A percentile compares a stretch with the other conserved stretches of the same genome.
Conservation (phyloP, 2,888 invertebrate species). For the Orchesella flavescens region DNA sequence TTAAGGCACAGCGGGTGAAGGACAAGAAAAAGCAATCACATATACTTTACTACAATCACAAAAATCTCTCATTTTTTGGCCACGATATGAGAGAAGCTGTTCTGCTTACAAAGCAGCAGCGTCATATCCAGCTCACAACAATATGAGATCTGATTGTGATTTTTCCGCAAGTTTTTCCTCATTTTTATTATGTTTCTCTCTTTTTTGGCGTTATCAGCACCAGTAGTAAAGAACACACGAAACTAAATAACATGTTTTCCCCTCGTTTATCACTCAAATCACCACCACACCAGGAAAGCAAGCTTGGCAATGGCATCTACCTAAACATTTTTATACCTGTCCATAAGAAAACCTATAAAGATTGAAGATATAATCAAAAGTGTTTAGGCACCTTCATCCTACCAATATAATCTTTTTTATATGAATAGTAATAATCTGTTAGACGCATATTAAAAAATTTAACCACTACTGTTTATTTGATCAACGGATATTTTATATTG, state of each 20-base stretch:
- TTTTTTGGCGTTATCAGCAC: constrained; percentile 43
- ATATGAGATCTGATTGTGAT: neutral
- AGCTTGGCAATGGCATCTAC: neutral
- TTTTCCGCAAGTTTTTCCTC: neutral
- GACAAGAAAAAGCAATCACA: constrained; percentile 32
- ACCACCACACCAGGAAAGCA: constrained; percentile 53
- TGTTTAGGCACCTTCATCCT: constrained; percentile 9
- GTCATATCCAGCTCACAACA: too few relatives aligned
- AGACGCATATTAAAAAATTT: neutral
- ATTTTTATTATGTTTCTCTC: constrained; percentile 14
- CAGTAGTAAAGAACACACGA: constrained; percentile 29
- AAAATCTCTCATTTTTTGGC: too few relatives aligned
- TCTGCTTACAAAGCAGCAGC: too few relatives aligned
- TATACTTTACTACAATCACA: neutral
- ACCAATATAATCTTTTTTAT: neutral
- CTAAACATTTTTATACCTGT: neutral
- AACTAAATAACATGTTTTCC: constrained; percentile 55
- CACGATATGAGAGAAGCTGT: too few relatives aligned
- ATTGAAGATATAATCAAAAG: constrained; percentile 22
- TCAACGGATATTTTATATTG: constrained; percentile 26
- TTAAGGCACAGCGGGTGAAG: constrained; percentile 27
- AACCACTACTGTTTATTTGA: constrained; percentile 27
- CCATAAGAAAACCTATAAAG: neutral
- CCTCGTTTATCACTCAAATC: constrained; percentile 61
- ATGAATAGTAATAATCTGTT: neutral